Percentiles rank a stretch among this genome's conserved stretches.
Conservation (phyloP, 2,797 vertebrate genomes). For the Falco rusticolus region DNA sequence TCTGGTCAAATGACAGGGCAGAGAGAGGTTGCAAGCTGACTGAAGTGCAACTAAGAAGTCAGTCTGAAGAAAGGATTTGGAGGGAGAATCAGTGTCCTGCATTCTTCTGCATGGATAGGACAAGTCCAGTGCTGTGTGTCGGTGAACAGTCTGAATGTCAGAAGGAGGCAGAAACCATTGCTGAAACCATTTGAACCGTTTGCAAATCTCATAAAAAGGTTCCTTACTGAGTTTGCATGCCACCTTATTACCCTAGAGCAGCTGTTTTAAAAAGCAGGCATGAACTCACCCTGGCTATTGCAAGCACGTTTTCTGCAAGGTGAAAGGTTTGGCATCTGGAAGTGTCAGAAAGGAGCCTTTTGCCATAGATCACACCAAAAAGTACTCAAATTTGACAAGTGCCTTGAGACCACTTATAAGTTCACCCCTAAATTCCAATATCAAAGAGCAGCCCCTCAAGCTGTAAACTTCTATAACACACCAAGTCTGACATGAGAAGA, state of each 20-base stretch:
- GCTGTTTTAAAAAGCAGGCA: slow-evolving; percentile 5
- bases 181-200: neutral
- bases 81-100: neutral
- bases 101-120: neutral
- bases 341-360: slow-evolving; percentile 75
- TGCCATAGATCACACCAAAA: slow-evolving; percentile 80
- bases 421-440: slow-evolving; percentile 70
- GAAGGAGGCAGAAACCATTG: neutral
- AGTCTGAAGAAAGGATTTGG: neutral
- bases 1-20: neutral
- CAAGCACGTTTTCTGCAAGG: slow-evolving; percentile 41
- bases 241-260: neutral
- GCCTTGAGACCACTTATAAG: slow-evolving; percentile 68
- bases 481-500: slow-evolving; percentile 24
- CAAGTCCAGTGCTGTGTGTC: neutral
- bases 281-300: neutral
- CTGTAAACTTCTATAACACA: slow-evolving; percentile 68
- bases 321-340: slow-evolving; percentile 78
- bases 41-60: neutral
- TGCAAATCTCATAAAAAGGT: neutral
- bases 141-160: neutral
- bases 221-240: slow-evolving; percentile 1
- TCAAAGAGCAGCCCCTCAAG: slow-evolving; percentile 69
- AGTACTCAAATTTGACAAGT: slow-evolving; percentile 72
- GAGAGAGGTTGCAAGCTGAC: slow-evolving; percentile 29